Evolutionary conservation across 53 echinoderm and acorn worm species (phyloP), one percentile per base, ranked within the genome.

Genomic region (Zoroaster sp.): DNA sequence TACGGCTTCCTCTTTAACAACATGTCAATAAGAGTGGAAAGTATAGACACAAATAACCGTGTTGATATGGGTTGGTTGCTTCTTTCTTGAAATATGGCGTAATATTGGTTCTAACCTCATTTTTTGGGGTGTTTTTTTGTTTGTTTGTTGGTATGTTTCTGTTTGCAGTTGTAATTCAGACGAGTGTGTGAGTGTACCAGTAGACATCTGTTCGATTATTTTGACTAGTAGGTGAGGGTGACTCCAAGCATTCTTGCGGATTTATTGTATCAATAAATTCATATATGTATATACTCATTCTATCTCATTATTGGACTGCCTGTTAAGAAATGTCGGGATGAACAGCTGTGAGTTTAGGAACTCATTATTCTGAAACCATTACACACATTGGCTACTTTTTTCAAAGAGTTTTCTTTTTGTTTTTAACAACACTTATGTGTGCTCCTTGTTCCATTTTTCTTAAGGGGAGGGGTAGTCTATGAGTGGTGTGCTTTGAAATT

Each of bases 201-300:
- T 28, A 41, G 40, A 65, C 31, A 42, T 28, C 63, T 42, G 11
- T 10, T 5, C 8, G 81, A 66, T 67, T 81, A 41, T 81, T 75
- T 81, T 42, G 40, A 66, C 30, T 41, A 66, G 35, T 40, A 66
- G 37, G 28, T 55, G 42, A 30, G 80, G 67, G 45, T 28, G 32
- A 40, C 65, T 81, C 81, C 65, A 66, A 81, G 81, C 78, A 32
- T 47, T 34, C 47, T 11, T 47, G 35, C 51, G 35, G 79, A 81
- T 81, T 66, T 81, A 40, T 41, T 66, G 37, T 42, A 5, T n/a
- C 44, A 81, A 43, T 67, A 54, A 81, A 40, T 81, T 41, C 40
- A 67, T 11, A 25, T 66, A 34, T 81, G 81, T 81, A 40, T 81
- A 81, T 66, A 12, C 43, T 59, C 13, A 12, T 36, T 51, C 76